Evolutionary conservation across 2,113 vertebrate genomes (phyloP), one percentile per base, ranked within the genome.

Genomic region (Saimiri boliviensis): DNA sequence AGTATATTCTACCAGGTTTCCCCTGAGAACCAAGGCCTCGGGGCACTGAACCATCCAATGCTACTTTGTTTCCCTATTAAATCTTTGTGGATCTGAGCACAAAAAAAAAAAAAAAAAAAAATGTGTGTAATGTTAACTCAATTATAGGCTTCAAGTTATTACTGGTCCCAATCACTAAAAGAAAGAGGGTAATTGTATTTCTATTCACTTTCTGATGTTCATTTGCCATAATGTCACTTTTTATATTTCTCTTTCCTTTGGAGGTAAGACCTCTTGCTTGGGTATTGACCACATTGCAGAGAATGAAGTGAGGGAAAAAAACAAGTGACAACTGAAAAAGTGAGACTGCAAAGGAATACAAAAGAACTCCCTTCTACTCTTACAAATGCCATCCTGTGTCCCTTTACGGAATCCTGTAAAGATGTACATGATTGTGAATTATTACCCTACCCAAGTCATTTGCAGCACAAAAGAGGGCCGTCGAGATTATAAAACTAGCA

Each of bases 341-440:
- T 73, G 35, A 73, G 3, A 88, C 5, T 88, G 35, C 12, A 89
- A 82, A 89, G 42, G 47, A 89, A 89, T 54, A 45, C 35, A 96
- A 89, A 92, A 94, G 17, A 73, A 30, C n/a, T 96, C 37, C 19
- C 25, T 84, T 79, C 23, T 79, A 54, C 60, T 52, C 23, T 96
- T 89, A 92, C 16, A 89, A 89, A 80, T 63, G 20, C 20, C 52
- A 35, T 63, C 66, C 77, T 76, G 74, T 71, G 83, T 5, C 35
- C 9, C 52, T 42, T 71, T 45, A 54, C 58, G 74, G 80, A 91
- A 71, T 94, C 70, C 83, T 79, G 4, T 23, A 35, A 94, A 91
- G 54, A 56, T 80, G 27, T n/a, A 42, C 42, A 42, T 40, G 58
- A 79, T 63, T 84, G 60, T 8, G 86, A 76, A 71, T 9, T 81